Evolutionary conservation across 1,140 invertebrate genomes (phyloP).

Genomic region (Trichogramma pretiosum): DNA sequence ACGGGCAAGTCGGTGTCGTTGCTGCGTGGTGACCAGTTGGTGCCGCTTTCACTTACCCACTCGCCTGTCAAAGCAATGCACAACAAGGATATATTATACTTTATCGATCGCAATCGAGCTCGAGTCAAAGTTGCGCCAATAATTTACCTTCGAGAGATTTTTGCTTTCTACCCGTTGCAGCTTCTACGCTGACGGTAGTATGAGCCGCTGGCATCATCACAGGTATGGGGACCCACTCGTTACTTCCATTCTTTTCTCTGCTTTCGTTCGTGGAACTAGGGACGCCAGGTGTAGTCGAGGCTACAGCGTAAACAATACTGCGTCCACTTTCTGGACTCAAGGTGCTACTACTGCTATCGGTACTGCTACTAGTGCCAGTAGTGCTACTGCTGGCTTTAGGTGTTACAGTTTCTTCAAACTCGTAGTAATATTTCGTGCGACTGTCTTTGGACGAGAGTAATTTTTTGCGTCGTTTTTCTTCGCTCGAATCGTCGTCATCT

Average conservation of each 20-base stretch:
- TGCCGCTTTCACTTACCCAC: slow-evolving; percentile 29
- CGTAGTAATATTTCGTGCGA: slow-evolving; percentile 11
- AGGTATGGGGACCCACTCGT: slow-evolving; percentile 28
- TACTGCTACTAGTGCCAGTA: too few species aligned
- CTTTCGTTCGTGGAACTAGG: not conserved
- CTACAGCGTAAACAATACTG: too few species aligned
- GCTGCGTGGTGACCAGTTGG: slow-evolving; percentile 21
- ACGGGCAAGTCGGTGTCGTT: slow-evolving; percentile 17
- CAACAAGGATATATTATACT: too few species aligned
- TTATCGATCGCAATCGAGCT: too few species aligned
- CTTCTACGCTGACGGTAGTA: not conserved
- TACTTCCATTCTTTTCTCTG: too few species aligned
- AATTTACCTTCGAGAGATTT: slow-evolving; percentile 12
- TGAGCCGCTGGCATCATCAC: not conserved
- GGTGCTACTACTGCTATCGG: too few species aligned
- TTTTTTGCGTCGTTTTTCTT: not conserved
- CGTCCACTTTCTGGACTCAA: too few species aligned
- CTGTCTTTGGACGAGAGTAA: slow-evolving; percentile 5
- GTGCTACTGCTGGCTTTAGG: too few species aligned
- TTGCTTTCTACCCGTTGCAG: slow-evolving; percentile 1
- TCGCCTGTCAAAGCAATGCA: slow-evolving; percentile 15
- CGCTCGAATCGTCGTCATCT: not conserved
- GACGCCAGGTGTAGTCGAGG: not conserved
- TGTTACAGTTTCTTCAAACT: slow-evolving; percentile 6
- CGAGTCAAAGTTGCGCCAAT: too few species aligned